These are phyloP conservation scores for Gymnobelideus leadbeateri DNA, from an alignment of 2,113 vertebrate genomes.

Conservation along the genomic window DNA sequence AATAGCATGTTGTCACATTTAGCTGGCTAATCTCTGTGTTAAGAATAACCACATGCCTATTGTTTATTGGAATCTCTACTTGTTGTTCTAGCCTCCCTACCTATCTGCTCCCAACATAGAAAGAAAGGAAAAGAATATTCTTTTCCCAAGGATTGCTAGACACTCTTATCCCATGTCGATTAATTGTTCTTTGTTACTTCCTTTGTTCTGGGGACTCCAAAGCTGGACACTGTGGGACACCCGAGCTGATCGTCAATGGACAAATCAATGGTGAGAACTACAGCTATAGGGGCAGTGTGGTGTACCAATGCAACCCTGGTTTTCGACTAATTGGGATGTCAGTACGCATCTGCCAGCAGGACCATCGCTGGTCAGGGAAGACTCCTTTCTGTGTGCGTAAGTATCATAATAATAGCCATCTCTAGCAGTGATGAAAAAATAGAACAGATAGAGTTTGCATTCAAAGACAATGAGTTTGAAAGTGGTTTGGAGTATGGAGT, in stretches of 20 bases:
- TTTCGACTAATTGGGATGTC: conserved; percentile 98
- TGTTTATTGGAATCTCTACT: background rate
- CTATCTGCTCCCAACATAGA: background rate
- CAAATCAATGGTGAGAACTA: conserved; percentile 97
- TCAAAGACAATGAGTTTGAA: background rate
- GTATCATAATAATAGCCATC: conserved; percentile 79
- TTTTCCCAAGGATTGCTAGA: background rate
- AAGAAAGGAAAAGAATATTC: background rate
- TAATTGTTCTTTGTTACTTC: background rate
- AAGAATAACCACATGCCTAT: background rate
- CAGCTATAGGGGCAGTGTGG: conserved; percentile 96
- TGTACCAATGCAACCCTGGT: conserved; percentile 96
- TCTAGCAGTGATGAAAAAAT: conserved; percentile 23
- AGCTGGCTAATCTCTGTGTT: background rate
- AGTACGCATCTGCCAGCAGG: conserved; percentile 97
- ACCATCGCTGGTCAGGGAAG: conserved; percentile 96
- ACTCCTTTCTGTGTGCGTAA: conserved; percentile 98
- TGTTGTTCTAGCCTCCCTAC: background rate
- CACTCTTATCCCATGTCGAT: background rate
- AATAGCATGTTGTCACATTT: conserved; percentile 18
- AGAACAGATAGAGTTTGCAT: background rate
- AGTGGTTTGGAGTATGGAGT: background rate
- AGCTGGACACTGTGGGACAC: conserved; percentile 95
- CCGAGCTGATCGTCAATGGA: conserved; percentile 95
- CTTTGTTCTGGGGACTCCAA: conserved; percentile 46